Evolutionary conservation across 1,140 invertebrate genomes (phyloP).

Genomic region (Lasioglossum baleicum): DNA sequence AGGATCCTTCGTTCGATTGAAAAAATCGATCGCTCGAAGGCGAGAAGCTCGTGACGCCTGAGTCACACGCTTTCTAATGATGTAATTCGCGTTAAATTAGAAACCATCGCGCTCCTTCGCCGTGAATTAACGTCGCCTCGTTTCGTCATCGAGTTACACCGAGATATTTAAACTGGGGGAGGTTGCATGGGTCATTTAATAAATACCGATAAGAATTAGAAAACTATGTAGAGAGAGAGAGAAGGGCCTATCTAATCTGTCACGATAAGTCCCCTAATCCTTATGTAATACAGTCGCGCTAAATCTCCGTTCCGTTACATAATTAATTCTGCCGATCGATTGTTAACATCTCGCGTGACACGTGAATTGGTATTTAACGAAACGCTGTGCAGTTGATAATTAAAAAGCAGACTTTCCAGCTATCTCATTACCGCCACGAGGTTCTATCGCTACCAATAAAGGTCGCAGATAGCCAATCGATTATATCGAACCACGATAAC

Average conservation of each 20-base stretch:
- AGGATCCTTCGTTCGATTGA: background rate
- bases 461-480: background rate
- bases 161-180: background rate
- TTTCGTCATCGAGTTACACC: constrained; percentile 4
- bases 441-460: background rate
- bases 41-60: background rate
- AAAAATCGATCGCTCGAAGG: background rate
- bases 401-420: accelerated
- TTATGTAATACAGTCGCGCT: background rate
- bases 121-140: background rate
- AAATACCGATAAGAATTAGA: constrained; percentile 18
- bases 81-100: constrained; percentile 24
- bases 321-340: background rate
- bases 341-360: too few relatives aligned
- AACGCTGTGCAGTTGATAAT: background rate
- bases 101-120: constrained; percentile 9
- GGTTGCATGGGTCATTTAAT: constrained; percentile 11
- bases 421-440: background rate
- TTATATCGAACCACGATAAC: background rate
- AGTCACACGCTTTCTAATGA: constrained; percentile 24
- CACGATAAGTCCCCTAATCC: background rate
- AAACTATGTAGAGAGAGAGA: too few relatives aligned
- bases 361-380: background rate
- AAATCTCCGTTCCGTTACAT: background rate
- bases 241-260: constrained; percentile 3